Percentiles rank a stretch among this genome's conserved stretches.
These are phyloP conservation scores for Isurus oxyrinchus DNA, from an alignment of 2,113 vertebrate species.

Conservation along the genomic window DNA sequence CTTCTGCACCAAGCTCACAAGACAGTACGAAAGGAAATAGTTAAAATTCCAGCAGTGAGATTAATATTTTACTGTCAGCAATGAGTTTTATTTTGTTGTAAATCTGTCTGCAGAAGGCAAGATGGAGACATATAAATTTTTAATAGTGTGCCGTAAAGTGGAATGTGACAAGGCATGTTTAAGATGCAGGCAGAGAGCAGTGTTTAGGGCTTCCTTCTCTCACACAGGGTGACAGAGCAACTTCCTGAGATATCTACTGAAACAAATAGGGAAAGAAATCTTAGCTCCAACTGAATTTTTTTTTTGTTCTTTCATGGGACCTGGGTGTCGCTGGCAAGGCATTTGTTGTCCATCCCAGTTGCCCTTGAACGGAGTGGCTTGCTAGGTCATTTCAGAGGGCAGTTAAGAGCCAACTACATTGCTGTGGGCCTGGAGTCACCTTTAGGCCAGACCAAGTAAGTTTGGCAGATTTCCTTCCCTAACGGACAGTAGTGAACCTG, in stretches of 20 bases:
- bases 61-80: not conserved
- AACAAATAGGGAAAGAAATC: not conserved
- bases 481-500: not conserved
- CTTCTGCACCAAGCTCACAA: not conserved
- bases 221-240: not conserved
- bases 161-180: not conserved
- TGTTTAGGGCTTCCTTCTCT: not conserved
- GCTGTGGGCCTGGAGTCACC: not conserved
- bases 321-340: not conserved
- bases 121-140: conserved; percentile 2
- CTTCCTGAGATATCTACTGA: not conserved
- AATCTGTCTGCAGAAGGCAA: not conserved
- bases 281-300: not conserved
- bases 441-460: not conserved
- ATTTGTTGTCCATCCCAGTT: not conserved
- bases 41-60: conserved; percentile 2
- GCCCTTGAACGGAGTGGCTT: not conserved
- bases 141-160: not conserved
- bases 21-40: not conserved
- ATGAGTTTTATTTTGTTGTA: not conserved
- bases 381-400: not conserved
- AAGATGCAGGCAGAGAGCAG: not conserved
- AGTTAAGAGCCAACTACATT: not conserved
- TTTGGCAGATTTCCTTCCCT: not conserved
- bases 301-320: not conserved